A percentile compares a stretch with the other conserved stretches of the same genome.
phyloP scores from a whole-genome alignment of 2,113 vertebrate genomes.

The Daubentonia madagascariensis region DNA sequence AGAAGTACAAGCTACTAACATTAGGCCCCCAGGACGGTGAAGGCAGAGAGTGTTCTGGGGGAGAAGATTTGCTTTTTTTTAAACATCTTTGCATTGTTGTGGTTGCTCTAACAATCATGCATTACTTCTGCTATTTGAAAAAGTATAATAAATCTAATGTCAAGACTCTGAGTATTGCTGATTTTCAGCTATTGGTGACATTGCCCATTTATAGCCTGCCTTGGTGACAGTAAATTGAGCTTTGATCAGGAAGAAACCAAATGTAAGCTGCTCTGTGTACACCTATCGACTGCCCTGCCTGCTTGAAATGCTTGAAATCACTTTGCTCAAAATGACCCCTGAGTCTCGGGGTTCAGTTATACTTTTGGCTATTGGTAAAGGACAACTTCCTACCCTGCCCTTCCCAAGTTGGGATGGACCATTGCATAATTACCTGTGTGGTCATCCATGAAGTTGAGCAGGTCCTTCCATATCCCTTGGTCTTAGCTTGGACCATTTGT shows the following conservation, averaged over 20 bases:
- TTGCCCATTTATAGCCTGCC: neutral
- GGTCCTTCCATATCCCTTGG: neutral
- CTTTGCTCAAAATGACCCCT: neutral
- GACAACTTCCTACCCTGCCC: neutral
- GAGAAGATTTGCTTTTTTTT: neutral
- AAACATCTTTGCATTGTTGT: neutral
- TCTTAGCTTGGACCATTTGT: neutral
- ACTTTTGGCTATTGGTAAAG: neutral
- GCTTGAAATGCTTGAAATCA: neutral
- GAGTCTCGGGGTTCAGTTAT: neutral
- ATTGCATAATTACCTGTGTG: rapidly evolving
- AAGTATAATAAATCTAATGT: neutral
- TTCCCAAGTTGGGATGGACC: too few species aligned
- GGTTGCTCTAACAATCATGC: neutral
- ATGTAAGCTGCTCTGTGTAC: neutral
- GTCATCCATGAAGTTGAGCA: neutral
- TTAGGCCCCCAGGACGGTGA: neutral
- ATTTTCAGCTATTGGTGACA: neutral
- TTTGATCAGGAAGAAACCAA: neutral
- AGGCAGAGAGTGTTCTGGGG: neutral
- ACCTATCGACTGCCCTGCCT: neutral
- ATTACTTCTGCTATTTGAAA: neutral
- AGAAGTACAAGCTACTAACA: rapidly evolving
- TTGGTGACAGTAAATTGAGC: neutral
- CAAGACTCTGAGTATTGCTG: neutral